Base-by-base conservation (phyloP, 1,140 invertebrate species). In the Colletes latitarsis region DNA sequence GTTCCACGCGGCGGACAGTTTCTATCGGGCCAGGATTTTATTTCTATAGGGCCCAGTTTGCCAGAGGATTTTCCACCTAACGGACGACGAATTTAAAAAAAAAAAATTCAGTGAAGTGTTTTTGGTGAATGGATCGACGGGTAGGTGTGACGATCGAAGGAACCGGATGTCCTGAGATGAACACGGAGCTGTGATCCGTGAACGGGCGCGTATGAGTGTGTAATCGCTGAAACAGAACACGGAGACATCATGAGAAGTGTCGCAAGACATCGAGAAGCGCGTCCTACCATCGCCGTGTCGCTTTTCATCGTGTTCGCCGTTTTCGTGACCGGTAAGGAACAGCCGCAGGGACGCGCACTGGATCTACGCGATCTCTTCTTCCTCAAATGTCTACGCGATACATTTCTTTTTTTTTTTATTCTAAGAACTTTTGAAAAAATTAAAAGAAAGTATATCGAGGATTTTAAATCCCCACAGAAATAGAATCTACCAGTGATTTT, bases 251-350 rank as follows among this genome's bases (percentile, higher is more conserved):
- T 91, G 90, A 88, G 67, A 88, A 89, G 88, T 87, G 88, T 84
- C 89, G 86, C 81, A 84, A 88, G 85, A 81, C 85, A 88, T 75
- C 86, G 89, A 71, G 80, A 82, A 81, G 82, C 84, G 85, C 70
- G 77, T 81, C 58, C 82, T 72, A 67, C 82, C 83, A 81, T 83
- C 82, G 87, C 84, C 84, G 82, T 77, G 85, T 74, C 81, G 80
- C 81, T 91, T 72, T 88, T 90, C 74, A 71, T 86, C 81, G 63
- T 86, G 19, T 64, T 90, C 81, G 84, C 87, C 74, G 84, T 83
- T 58, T 82, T 82, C 74, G 82, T 91, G 77, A 88, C 89, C 86
- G 91, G 91, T 92, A 92, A 92, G 91, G 80, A 80, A 46, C 14
- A 49, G 19, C 6, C 49, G 5, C 19, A 39, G 21, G n/a, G 55